Percentiles rank a stretch among this genome's conserved stretches.
Evolutionary conservation across 2,888 invertebrate genomes (phyloP).

Genomic region (Drosophila hamatofila): DNA sequence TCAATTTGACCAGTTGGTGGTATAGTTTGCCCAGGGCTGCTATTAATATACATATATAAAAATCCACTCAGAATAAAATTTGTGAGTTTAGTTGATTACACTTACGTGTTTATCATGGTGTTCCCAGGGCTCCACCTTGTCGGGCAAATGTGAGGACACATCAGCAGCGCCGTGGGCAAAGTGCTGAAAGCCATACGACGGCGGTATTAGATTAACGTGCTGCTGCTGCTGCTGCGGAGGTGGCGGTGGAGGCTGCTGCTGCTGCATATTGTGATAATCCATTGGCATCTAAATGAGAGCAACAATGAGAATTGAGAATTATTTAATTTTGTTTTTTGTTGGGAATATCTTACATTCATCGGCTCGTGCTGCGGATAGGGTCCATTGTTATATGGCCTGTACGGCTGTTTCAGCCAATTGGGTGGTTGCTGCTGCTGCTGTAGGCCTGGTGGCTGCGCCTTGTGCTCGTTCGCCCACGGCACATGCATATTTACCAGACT

Average conservation of each 20-base stretch:
- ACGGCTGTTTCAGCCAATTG: slow-evolving; percentile 67
- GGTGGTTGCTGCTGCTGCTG: slow-evolving; percentile 73
- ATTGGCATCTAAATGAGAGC: slow-evolving; percentile 76
- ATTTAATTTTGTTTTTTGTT: not conserved
- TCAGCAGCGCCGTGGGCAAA: slow-evolving; percentile 79
- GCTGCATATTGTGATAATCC: slow-evolving; percentile 84
- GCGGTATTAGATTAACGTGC: slow-evolving; percentile 82
- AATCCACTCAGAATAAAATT: not conserved
- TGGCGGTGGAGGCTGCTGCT: slow-evolving; percentile 68
- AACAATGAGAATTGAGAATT: not conserved
- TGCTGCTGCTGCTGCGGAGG: slow-evolving; percentile 78
- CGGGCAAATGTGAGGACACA: slow-evolving; percentile 81
- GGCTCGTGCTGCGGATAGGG: slow-evolving; percentile 79
- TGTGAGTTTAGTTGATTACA: slow-evolving; percentile 1
- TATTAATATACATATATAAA: slow-evolving; percentile 18
- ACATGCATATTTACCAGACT: slow-evolving; percentile 51
- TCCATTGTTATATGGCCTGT: slow-evolving; percentile 80
- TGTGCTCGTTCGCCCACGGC: slow-evolving; percentile 67
- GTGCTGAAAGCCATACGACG: slow-evolving; percentile 82
- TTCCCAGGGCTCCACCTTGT: slow-evolving; percentile 85
- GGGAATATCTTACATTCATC: slow-evolving; percentile 63
- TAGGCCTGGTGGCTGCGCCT: slow-evolving; percentile 65
- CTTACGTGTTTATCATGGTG: slow-evolving; percentile 85
- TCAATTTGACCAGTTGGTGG: slow-evolving; percentile 84
- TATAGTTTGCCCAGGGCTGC: slow-evolving; percentile 83